Evolutionary conservation across 2,113 vertebrate species (phyloP).

Genomic region (Glaucomys volans): DNA sequence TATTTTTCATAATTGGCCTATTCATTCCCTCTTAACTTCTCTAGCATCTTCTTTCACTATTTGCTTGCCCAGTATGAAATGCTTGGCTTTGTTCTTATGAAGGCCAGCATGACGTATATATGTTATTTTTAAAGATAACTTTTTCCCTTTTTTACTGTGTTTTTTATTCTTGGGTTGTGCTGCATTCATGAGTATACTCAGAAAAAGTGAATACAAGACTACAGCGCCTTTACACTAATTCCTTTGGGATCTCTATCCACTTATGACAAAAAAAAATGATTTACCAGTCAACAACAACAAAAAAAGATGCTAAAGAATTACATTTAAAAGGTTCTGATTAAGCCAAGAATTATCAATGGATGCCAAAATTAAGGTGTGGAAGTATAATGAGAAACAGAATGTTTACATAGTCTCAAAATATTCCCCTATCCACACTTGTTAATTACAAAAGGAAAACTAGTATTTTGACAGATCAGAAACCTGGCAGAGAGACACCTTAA

Average conservation of each 20-base stretch:
- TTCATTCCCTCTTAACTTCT: neutral
- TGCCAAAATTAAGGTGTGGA: slow-evolving; percentile 1
- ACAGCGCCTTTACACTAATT: slow-evolving; percentile 37
- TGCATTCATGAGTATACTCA: neutral
- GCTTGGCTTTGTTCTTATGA: slow-evolving; percentile 34
- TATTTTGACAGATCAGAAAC: slow-evolving; percentile 21
- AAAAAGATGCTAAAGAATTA: neutral
- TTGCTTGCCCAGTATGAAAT: neutral
- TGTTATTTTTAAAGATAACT: neutral
- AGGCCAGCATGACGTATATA: neutral
- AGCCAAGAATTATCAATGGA: neutral
- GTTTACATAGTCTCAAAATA: slow-evolving; percentile 30
- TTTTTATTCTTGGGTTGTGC: slow-evolving; percentile 12
- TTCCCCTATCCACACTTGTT: neutral
- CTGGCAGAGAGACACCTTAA: neutral
- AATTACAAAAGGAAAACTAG: neutral
- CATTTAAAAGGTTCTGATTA: slow-evolving; percentile 25
- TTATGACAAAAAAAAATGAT: slow-evolving; percentile 18
- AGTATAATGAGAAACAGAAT: neutral
- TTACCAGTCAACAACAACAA: neutral
- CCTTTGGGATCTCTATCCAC: neutral
- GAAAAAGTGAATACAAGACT: neutral
- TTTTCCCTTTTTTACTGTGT: neutral
- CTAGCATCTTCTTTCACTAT: neutral
- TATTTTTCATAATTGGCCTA: neutral